Base-by-base conservation (phyloP, 2,888 invertebrate genomes). In the Sthenelais limicola region DNA sequence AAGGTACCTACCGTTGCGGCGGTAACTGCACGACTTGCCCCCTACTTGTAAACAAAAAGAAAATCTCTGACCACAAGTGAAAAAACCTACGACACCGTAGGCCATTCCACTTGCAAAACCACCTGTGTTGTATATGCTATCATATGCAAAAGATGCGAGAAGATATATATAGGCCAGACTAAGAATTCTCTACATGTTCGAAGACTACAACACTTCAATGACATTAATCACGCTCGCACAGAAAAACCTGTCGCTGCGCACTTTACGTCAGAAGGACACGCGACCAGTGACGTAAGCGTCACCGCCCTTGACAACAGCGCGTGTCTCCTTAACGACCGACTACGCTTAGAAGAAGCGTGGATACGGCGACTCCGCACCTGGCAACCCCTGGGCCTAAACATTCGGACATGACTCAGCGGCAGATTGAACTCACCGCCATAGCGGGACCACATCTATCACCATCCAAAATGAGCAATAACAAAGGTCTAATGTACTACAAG, bases 151-250 rank as follows among this genome's bases (percentile, higher is more conserved):
- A 5, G 18, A 21, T 56, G 56, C 32, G 15, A 28, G n/a, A 2
- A 5, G 2, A 28, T 30, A 24, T 56, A 56, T 32, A 33, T 56
- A 1, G 56, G 56, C 30, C 56, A 56, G 24, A 56, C 56, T 3
- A 12, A 3, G 2, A 28, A 56, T 12, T 33, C 18, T 28, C 7
- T 56, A 9, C 7, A 56, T 28, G n/a, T n/a, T 1, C 56, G 56
- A 2, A 1, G 1, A 3, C 56, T n/a, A 32, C 56, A 56, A 32
- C 56, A 56, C 18, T 9, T 32, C 3, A 32, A 15, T n/a, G 30
- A 56, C 32, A 28, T 56, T 1, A 2, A 21, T 12, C 52, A 52
- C 12, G 30, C 24, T 21, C 15, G 21, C 1, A 30, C 15, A 2
- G 21, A 15, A 52, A 3, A n/a, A 2, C n/a, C 52, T 2, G 52